Conservation (phyloP, 1,140 invertebrate species). For the Drosophila ogumai region DNA sequence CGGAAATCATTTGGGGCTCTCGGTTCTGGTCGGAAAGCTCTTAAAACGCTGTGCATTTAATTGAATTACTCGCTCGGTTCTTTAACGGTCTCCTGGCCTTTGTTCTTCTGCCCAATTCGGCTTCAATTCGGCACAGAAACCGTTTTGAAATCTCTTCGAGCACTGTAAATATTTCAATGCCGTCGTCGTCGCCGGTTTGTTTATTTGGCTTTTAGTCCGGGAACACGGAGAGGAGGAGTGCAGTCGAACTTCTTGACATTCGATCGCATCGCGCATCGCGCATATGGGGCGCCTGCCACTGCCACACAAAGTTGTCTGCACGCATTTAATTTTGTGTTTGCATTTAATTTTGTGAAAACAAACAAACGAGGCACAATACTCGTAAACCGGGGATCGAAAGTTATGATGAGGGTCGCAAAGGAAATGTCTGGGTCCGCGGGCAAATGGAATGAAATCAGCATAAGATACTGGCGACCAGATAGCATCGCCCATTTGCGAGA, state of each 20-base stretch:
- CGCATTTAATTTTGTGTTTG: slow-evolving; percentile 9
- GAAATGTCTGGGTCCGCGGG: slow-evolving; percentile 30
- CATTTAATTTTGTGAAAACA: slow-evolving; percentile 47
- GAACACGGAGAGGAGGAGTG: slow-evolving; percentile 9
- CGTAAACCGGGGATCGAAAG: slow-evolving; percentile 42
- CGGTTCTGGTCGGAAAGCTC: slow-evolving; percentile 40
- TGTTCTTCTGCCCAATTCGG: slow-evolving; percentile 21
- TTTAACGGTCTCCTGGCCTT: slow-evolving; percentile 16
- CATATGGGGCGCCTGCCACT: slow-evolving; percentile 59
- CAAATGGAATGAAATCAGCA: slow-evolving; percentile 34
- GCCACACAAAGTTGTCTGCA: slow-evolving; percentile 56
- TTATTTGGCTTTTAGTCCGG: slow-evolving; percentile 57
- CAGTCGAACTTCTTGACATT: slow-evolving; percentile 63
- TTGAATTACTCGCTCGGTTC: slow-evolving; percentile 57
- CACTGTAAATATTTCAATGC: slow-evolving; percentile 55
- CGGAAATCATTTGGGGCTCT: slow-evolving; percentile 33
- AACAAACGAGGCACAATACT: slow-evolving; percentile 47
- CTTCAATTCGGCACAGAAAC: slow-evolving; percentile 26
- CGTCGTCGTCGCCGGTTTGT: slow-evolving; percentile 37
- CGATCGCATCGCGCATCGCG: slow-evolving; percentile 44
- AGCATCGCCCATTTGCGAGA: slow-evolving; percentile 26
- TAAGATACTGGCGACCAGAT: slow-evolving; percentile 30
- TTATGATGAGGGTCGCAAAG: slow-evolving; percentile 68
- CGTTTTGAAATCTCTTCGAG: slow-evolving; percentile 36
- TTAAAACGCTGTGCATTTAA: slow-evolving; percentile 56